Conservation (phyloP, 2,888 invertebrate species). For the Luperina testacea region DNA sequence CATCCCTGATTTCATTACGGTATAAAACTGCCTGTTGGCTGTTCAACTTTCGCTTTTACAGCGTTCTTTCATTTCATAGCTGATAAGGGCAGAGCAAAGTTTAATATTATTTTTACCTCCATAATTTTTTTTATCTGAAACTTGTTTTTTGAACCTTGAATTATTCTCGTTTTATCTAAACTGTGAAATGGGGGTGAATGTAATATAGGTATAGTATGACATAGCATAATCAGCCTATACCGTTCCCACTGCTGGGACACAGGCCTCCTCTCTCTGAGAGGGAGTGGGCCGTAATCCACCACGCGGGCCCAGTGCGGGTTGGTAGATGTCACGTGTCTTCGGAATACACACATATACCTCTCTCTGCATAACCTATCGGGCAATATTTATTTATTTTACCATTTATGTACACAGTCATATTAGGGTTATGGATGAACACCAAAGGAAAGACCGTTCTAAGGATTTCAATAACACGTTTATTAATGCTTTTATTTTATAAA, state of each 20-base stretch:
- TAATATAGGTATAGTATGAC: too few relatives aligned
- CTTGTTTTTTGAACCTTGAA: constrained; percentile 32
- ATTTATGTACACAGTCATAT: too few relatives aligned
- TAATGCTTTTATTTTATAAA: too few relatives aligned
- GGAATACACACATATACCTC: not conserved
- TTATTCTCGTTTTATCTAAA: not conserved
- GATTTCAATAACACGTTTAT: too few relatives aligned
- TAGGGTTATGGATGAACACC: too few relatives aligned
- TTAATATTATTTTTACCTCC: constrained; percentile 20
- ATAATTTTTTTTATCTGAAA: constrained; percentile 36
- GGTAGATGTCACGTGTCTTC: not conserved
- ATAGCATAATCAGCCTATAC: too few relatives aligned
- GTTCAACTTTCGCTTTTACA: constrained; percentile 55
- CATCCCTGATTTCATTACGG: constrained; percentile 55
- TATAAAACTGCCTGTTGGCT: constrained; percentile 41
- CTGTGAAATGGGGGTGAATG: not conserved
- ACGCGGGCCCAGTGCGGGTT: not conserved
- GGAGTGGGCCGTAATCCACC: not conserved
- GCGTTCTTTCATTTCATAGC: constrained; percentile 41
- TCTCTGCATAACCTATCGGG: not conserved
- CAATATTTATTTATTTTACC: not conserved
- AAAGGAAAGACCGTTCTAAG: too few relatives aligned
- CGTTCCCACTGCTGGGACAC: not conserved
- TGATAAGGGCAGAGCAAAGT: constrained; percentile 22
- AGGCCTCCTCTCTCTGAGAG: not conserved